A percentile compares a stretch with the other conserved stretches of the same genome.
Conservation (phyloP, 1,140 invertebrate species). For the Sycophila sp. region DNA sequence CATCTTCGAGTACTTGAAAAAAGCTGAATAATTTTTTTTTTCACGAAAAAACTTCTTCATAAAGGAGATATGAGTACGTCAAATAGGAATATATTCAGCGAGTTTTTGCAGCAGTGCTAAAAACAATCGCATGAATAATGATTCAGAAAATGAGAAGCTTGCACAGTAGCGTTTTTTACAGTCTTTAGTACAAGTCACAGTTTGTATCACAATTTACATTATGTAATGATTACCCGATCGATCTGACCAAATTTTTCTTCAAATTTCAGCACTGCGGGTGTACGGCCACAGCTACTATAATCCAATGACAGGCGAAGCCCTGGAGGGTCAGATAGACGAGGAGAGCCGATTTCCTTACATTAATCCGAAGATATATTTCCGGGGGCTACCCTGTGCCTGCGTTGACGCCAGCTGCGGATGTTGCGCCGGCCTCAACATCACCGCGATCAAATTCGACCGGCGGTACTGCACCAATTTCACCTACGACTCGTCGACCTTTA, state of each 20-base stretch:
- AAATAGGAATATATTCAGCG: too few species aligned
- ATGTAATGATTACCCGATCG: neutral
- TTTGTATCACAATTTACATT: neutral
- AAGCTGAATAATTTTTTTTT: too few species aligned
- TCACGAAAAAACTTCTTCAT: too few species aligned
- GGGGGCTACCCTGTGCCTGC: slow-evolving; percentile 68
- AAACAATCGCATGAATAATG: too few species aligned
- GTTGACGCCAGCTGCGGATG: slow-evolving; percentile 67
- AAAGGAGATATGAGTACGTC: too few species aligned
- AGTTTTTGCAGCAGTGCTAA: too few species aligned
- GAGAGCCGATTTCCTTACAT: slow-evolving; percentile 12
- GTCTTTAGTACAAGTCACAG: too few species aligned
- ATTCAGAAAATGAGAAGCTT: too few species aligned
- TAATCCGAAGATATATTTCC: slow-evolving; percentile 43
- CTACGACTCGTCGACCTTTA: slow-evolving; percentile 68
- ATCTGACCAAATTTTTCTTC: too few species aligned
- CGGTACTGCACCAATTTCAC: slow-evolving; percentile 71
- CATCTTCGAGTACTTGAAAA: too few species aligned
- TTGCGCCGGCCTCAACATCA: slow-evolving; percentile 72
- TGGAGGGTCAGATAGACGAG: slow-evolving; percentile 33
- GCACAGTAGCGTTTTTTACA: too few species aligned
- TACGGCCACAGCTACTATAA: slow-evolving; percentile 40
- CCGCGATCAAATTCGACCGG: slow-evolving; percentile 69
- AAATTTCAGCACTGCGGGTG: neutral
- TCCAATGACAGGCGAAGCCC: slow-evolving; percentile 5